These are phyloP conservation scores for Peromyscus leucopus DNA, from an alignment of 2,113 vertebrate species.

Conservation along the genomic window DNA sequence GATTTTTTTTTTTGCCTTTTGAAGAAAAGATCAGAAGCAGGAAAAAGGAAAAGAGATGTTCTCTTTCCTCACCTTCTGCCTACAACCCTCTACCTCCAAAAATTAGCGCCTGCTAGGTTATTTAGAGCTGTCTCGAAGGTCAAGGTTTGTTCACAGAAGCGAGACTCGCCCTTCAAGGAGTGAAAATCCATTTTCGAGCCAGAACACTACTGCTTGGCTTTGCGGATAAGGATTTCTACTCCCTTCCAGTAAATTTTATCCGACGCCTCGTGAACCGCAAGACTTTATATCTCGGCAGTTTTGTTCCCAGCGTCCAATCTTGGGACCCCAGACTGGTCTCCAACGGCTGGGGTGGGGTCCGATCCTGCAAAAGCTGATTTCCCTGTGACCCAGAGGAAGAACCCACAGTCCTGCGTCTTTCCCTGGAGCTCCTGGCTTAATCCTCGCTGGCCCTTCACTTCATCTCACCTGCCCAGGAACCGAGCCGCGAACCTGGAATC, in stretches of 20 bases:
- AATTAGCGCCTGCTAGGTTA: constrained; percentile 76
- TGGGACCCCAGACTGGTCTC: not conserved
- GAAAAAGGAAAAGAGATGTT: constrained; percentile 41
- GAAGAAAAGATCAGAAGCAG: not conserved
- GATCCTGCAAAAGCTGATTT: not conserved
- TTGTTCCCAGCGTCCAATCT: not conserved
- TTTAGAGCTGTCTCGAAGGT: constrained; percentile 84
- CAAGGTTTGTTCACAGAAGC: constrained; percentile 82
- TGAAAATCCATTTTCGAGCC: constrained; percentile 82
- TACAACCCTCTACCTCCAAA: not conserved
- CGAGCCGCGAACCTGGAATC: not conserved
- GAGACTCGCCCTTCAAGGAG: constrained; percentile 78
- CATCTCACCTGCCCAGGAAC: constrained; percentile 14
- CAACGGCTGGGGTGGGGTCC: not conserved
- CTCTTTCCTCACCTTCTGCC: not conserved
- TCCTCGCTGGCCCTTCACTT: not conserved
- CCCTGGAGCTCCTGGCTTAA: not conserved
- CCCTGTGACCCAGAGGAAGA: not conserved
- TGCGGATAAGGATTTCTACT: constrained; percentile 64
- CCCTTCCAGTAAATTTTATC: not conserved
- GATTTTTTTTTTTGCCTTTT: not conserved
- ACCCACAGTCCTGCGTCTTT: not conserved
- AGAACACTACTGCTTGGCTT: constrained; percentile 75
- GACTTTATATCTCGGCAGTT: not conserved
- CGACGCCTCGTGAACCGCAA: not conserved